Evolutionary conservation across 2,888 invertebrate species (phyloP).

Genomic region (Patella pellucida): DNA sequence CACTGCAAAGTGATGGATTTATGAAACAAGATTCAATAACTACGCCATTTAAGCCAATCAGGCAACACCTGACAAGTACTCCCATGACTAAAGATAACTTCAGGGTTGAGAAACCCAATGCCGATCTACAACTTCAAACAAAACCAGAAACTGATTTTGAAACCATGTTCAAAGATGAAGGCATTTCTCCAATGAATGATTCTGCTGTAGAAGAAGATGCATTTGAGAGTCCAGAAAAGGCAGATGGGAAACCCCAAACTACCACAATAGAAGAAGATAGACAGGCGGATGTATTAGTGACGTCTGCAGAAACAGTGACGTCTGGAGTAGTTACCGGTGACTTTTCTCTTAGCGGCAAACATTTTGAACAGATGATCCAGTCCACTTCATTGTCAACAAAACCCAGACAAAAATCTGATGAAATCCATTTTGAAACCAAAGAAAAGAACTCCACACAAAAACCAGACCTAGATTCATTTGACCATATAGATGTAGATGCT

Average conservation of each 20-base stretch:
- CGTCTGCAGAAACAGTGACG: neutral
- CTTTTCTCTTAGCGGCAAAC: slow-evolving; percentile 1
- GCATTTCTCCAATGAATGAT: neutral
- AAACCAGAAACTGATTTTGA: neutral
- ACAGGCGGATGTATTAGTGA: neutral
- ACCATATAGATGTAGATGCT: neutral
- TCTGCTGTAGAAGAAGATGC: slow-evolving; percentile 12
- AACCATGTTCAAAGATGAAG: neutral
- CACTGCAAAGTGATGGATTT: neutral
- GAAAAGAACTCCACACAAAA: neutral
- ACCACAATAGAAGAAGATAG: neutral
- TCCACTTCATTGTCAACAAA: neutral
- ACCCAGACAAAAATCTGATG: neutral
- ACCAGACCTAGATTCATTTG: neutral
- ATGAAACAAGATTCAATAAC: neutral
- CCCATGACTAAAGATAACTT: neutral
- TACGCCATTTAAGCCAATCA: neutral
- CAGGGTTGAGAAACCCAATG: neutral
- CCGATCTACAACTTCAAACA: neutral
- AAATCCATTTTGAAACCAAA: slow-evolving; percentile 2
- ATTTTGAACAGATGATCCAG: neutral
- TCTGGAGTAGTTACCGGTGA: slow-evolving; percentile 1
- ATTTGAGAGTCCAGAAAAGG: slow-evolving; percentile 13
- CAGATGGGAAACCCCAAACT: neutral
- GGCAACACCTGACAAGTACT: slow-evolving; percentile 9